Evolutionary conservation across 2,113 vertebrate genomes (phyloP).

Genomic region (human (Homo sapiens)): DNA sequence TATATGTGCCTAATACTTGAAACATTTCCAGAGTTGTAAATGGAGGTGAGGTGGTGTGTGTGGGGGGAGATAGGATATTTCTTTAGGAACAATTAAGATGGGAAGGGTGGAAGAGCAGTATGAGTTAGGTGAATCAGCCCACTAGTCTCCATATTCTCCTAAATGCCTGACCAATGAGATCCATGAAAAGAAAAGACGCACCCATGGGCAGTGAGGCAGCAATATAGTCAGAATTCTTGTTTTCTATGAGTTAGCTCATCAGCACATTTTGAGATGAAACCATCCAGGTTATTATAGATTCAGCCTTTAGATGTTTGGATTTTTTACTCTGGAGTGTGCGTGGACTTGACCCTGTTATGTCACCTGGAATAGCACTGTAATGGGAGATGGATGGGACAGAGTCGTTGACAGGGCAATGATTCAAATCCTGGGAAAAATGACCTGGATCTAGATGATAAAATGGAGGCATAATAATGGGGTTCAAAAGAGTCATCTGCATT

Average conservation of each 20-base stretch:
- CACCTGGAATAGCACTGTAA: not conserved
- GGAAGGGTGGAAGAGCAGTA: not conserved
- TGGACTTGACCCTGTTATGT: not conserved
- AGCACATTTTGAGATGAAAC: not conserved
- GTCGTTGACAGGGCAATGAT: not conserved
- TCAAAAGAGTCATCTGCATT: not conserved
- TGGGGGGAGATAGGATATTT: not conserved
- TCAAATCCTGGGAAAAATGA: slow-evolving; percentile 18
- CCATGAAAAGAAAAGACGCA: not conserved
- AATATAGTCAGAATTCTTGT: not conserved
- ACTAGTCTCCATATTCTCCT: not conserved
- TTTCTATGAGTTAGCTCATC: not conserved
- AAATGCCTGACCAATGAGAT: not conserved
- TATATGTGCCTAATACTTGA: not conserved
- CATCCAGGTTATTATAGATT: not conserved
- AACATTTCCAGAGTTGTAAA: not conserved
- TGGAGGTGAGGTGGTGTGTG: not conserved
- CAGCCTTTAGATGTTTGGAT: not conserved
- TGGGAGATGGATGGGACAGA: not conserved
- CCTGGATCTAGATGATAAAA: slow-evolving; percentile 1
- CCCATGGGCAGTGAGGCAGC: not conserved
- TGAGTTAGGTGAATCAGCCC: not conserved
- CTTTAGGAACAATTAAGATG: not conserved
- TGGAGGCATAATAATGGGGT: not conserved
- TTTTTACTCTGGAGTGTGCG: not conserved